phyloP scores from a whole-genome alignment of 1,140 invertebrate genomes.

The Arion vulgaris region DNA sequence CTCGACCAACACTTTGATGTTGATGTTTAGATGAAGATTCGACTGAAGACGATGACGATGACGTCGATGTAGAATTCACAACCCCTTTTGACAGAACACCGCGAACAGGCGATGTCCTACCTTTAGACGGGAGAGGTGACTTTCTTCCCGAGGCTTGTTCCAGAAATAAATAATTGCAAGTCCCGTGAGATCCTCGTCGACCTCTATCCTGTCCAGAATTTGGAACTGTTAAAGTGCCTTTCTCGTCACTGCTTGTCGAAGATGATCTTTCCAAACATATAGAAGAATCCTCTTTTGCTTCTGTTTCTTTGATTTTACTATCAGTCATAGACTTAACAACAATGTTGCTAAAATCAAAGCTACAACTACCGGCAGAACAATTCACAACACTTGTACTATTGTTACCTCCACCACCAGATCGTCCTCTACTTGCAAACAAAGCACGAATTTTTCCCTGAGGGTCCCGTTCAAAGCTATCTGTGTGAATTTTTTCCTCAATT shows the following conservation, averaged over 20 bases:
- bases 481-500: constrained; percentile 1
- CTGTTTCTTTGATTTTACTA: constrained; percentile 7
- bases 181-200: constrained; percentile 26
- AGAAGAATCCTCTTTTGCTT: background rate
- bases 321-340: background rate
- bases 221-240: background rate
- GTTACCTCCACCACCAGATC: background rate
- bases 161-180: constrained; percentile 34
- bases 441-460: background rate
- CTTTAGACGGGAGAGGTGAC: constrained; percentile 8
- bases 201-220: background rate
- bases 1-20: background rate
- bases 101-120: constrained; percentile 16
- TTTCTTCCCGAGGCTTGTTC: constrained; percentile 21
- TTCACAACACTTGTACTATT: background rate
- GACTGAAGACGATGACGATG: constrained; percentile 21
- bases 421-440: background rate
- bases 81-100: background rate
- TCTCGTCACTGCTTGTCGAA: constrained; percentile 38
- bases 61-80: constrained; percentile 11
- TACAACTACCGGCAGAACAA: background rate
- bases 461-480: constrained; percentile 21
- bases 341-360: background rate
- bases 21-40: constrained; percentile 20
- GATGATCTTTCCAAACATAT: constrained; percentile 26